Base-by-base conservation (phyloP, 2,888 invertebrate species). In the Fragum fragum region DNA sequence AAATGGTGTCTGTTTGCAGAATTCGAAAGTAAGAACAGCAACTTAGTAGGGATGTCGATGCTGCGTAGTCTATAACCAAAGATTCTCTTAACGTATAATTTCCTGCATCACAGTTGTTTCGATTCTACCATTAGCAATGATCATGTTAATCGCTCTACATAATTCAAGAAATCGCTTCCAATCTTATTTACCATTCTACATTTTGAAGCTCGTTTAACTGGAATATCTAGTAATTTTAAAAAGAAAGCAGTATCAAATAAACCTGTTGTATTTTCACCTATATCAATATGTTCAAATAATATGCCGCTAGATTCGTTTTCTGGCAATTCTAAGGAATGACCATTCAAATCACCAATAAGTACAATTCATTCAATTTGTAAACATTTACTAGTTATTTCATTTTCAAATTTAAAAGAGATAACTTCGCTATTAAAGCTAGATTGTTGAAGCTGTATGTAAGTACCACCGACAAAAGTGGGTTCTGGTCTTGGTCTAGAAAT, bases 401-500 rank as follows among this genome's bases (percentile, higher is more conserved):
- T 32, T 69, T 68, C 75, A 55, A 75, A 57, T 2, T 23, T 9
- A 18, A 42, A 61, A 21, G 57, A 3, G 42, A 68, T 68, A 39
- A 68, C 75, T 26, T 53, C 66, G 16, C 16, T 69, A 75, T 39
- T 47, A 29, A 75, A 75, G 26, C 69, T 1, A n/a, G 68, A 75
- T 16, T 39, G 32, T 26, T 21, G n/a, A 11, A 39, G 75, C 14
- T 53, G 75, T 28, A 57, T 21, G 47, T 57, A 75, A 32, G 68
- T 36, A 7, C 26, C 39, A 26, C 66, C 66, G 14, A 63, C 23
- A 74, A n/a, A 21, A 32, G 21, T 39, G 42, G 29, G n/a, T 53
- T n/a, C 18, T 66, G 16, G 1, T 52, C 28, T 32, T 21, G 21
- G 21, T 26, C 47, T 39, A 36, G 18, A 69, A 75, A 23, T 29